Percentiles rank a stretch among this genome's conserved stretches.
Evolutionary conservation across 2,888 invertebrate species (phyloP).

Genomic region (Thera obeliscata): DNA sequence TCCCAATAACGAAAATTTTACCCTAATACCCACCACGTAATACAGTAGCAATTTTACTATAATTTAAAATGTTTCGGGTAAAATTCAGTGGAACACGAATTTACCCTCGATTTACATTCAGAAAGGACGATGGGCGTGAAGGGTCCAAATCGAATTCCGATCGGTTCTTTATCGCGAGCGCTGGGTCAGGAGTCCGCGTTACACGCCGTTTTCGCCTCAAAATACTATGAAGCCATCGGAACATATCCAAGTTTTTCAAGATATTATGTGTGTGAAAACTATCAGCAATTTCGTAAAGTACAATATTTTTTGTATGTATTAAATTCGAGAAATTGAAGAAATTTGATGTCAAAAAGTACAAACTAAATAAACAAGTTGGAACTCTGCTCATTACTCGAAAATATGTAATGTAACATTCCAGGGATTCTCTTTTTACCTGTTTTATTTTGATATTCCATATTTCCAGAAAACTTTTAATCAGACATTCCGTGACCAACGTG

Average conservation of each 20-base stretch:
- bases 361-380: constrained; percentile 3
- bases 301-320: too few species aligned
- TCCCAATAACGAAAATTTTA: constrained; percentile 19
- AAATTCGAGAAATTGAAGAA: not conserved
- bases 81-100: constrained; percentile 65
- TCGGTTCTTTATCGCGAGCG: constrained; percentile 67
- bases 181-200: constrained; percentile 58
- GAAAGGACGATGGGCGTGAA: constrained; percentile 66
- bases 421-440: constrained; percentile 10
- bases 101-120: constrained; percentile 77
- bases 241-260: not conserved
- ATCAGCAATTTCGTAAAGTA: not conserved
- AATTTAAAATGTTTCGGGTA: constrained; percentile 64
- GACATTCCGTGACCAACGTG: constrained; percentile 34
- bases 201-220: constrained; percentile 44
- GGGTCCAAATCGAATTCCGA: constrained; percentile 80
- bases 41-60: constrained; percentile 59
- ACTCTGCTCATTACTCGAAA: constrained; percentile 5
- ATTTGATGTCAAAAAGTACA: not conserved
- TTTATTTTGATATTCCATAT: constrained; percentile 20
- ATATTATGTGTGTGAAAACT: not conserved
- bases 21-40: constrained; percentile 44
- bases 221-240: constrained; percentile 19
- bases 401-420: constrained; percentile 11
- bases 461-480: constrained; percentile 31